phyloP scores from a whole-genome alignment of 2,113 vertebrate genomes.

The Phalacrocorax pelagicus region DNA sequence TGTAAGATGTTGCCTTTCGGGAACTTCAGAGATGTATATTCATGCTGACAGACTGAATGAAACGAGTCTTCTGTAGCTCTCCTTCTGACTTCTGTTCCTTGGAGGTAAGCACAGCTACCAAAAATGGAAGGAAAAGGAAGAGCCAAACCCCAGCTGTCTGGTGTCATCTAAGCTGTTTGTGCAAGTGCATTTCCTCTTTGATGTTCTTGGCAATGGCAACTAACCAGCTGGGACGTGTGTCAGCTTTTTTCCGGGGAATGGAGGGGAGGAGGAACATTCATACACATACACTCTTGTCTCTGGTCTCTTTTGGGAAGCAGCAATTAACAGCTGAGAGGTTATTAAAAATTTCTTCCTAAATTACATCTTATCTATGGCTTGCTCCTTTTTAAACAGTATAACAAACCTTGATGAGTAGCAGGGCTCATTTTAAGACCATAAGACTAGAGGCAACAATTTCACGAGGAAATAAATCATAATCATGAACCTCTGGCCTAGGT shows the following conservation, averaged over 20 bases:
- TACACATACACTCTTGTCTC: slow-evolving; percentile 40
- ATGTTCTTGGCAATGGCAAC: slow-evolving; percentile 65
- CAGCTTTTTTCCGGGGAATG: slow-evolving; percentile 46
- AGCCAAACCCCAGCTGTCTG: slow-evolving; percentile 55
- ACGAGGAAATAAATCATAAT: neutral
- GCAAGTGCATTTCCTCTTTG: slow-evolving; percentile 61
- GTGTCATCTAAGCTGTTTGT: slow-evolving; percentile 60
- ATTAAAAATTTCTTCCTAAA: slow-evolving; percentile 64
- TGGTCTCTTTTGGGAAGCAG: slow-evolving; percentile 59
- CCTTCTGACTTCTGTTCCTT: neutral
- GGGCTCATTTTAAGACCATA: neutral
- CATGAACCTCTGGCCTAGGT: neutral
- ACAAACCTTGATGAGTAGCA: slow-evolving; percentile 20
- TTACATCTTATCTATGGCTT: slow-evolving; percentile 32
- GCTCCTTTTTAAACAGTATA: slow-evolving; percentile 12
- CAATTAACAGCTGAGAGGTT: slow-evolving; percentile 62
- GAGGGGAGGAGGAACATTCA: slow-evolving; percentile 53
- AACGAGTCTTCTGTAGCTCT: neutral
- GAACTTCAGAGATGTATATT: neutral
- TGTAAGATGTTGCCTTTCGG: neutral
- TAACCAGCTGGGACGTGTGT: slow-evolving; percentile 55
- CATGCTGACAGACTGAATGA: neutral
- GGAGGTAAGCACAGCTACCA: slow-evolving; percentile 14
- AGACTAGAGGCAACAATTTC: neutral
- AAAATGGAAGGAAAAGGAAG: slow-evolving; percentile 35